These are phyloP conservation scores for Apeira syringaria DNA, from an alignment of 2,888 invertebrate genomes.

Conservation along the genomic window DNA sequence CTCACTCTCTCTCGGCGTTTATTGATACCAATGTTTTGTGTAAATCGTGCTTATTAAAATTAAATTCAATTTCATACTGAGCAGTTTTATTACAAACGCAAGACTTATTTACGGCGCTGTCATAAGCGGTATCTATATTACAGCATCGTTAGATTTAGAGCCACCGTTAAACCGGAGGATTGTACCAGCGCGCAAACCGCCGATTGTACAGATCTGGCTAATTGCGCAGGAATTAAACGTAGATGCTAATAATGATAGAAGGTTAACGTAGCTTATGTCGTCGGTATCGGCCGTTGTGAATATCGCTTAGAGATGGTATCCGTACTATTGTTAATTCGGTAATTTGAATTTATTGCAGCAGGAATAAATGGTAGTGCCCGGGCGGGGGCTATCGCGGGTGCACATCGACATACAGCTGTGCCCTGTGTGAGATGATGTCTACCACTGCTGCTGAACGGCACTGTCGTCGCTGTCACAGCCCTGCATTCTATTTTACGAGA, in stretches of 20 bases:
- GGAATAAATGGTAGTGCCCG: conserved; percentile 75
- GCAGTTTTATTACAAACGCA: conserved; percentile 41
- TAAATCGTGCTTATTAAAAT: conserved; percentile 62
- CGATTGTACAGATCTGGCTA: conserved; percentile 18
- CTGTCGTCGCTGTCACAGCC: conserved; percentile 25
- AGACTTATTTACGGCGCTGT: conserved; percentile 46
- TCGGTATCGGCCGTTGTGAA: conserved; percentile 51
- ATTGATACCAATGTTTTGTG: conserved; percentile 68
- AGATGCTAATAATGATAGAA: conserved; percentile 8
- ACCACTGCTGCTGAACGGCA: conserved; percentile 33
- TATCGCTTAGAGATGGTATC: conserved; percentile 73
- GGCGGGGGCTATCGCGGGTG: conserved; percentile 64
- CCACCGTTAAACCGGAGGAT: conserved; percentile 45
- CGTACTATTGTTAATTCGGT: conserved; percentile 82
- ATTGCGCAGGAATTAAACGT: conserved; percentile 19
- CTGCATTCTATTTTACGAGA: too few species aligned
- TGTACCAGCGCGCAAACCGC: conserved; percentile 26
- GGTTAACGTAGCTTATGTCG: conserved; percentile 46
- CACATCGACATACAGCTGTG: conserved; percentile 67
- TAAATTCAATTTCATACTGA: conserved; percentile 52
- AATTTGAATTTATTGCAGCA: conserved; percentile 84
- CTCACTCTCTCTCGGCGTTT: conserved; percentile 54
- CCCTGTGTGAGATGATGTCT: conserved; percentile 42
- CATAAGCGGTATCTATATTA: conserved; percentile 41
- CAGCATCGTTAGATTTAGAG: conserved; percentile 48